phyloP scores from a whole-genome alignment of 2,797 vertebrate genomes.

The Takifugu ocellatus region DNA sequence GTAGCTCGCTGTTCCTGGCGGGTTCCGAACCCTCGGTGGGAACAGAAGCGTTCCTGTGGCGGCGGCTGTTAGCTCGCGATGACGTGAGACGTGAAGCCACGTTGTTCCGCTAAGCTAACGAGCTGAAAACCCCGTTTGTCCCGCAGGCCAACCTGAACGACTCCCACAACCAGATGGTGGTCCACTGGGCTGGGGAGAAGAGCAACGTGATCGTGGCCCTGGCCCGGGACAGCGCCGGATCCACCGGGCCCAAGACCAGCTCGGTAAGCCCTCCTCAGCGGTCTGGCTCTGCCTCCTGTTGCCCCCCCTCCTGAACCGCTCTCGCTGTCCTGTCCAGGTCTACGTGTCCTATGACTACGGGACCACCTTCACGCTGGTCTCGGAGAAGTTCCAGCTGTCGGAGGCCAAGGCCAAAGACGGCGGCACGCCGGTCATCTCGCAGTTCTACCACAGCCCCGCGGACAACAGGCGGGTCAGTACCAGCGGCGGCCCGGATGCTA shows the following conservation, averaged over 20 bases:
- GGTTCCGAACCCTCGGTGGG: too few species aligned
- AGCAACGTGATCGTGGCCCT: slow-evolving; percentile 95
- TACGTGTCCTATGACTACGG: slow-evolving; percentile 95
- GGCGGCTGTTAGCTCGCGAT: too few species aligned
- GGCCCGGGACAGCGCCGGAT: slow-evolving; percentile 88
- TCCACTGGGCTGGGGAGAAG: slow-evolving; percentile 97
- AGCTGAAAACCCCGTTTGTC: neutral
- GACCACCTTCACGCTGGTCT: slow-evolving; percentile 83
- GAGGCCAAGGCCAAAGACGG: slow-evolving; percentile 73
- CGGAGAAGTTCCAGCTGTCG: slow-evolving; percentile 80
- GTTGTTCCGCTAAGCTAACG: neutral
- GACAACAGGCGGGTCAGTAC: slow-evolving; percentile 92
- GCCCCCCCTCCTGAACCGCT: neutral
- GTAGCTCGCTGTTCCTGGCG: too few species aligned
- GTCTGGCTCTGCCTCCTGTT: neutral
- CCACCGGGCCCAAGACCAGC: slow-evolving; percentile 85
- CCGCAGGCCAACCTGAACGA: slow-evolving; percentile 92
- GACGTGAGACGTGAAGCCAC: too few species aligned
- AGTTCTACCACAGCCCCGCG: slow-evolving; percentile 97
- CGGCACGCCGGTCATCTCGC: slow-evolving; percentile 84
- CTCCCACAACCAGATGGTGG: slow-evolving; percentile 98
- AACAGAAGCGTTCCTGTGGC: too few species aligned
- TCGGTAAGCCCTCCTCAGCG: slow-evolving; percentile 78
- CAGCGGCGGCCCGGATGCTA: too few species aligned
- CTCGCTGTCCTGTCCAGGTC: slow-evolving; percentile 72